Conservation (phyloP, 2,113 vertebrate species). For the Corythoichthys intestinalis region DNA sequence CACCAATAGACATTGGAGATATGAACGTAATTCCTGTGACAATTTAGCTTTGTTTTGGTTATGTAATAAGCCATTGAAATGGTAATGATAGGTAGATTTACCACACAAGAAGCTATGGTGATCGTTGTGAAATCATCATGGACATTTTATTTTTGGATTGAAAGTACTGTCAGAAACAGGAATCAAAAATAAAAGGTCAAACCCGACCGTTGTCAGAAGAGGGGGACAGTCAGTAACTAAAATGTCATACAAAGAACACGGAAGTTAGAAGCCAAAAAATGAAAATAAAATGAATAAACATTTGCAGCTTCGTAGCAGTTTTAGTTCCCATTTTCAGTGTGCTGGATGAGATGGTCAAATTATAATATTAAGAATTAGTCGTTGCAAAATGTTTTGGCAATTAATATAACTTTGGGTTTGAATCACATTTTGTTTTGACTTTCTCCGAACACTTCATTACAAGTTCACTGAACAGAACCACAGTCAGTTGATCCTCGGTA, state of each 20-base stretch:
- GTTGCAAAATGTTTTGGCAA: background rate
- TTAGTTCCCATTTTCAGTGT: background rate
- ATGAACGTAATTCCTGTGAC: background rate
- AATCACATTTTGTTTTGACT: background rate
- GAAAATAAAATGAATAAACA: background rate
- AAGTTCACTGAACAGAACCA: background rate
- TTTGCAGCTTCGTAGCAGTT: background rate
- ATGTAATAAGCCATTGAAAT: background rate
- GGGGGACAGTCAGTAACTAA: background rate
- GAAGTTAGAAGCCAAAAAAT: background rate
- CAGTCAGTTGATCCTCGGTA: constrained; percentile 6
- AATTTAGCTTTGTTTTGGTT: background rate
- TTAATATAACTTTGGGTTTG: background rate
- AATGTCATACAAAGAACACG: background rate
- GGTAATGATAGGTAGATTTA: background rate
- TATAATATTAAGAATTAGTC: background rate
- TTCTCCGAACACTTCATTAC: background rate
- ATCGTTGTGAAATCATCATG: background rate
- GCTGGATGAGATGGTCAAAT: background rate
- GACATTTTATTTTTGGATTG: background rate
- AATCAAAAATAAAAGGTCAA: background rate
- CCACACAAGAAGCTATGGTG: background rate
- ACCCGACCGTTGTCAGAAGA: background rate
- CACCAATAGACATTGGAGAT: background rate
- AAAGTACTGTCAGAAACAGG: background rate